phyloP scores from a whole-genome alignment of 2,888 invertebrate genomes.

The Calameuta filiformis region DNA sequence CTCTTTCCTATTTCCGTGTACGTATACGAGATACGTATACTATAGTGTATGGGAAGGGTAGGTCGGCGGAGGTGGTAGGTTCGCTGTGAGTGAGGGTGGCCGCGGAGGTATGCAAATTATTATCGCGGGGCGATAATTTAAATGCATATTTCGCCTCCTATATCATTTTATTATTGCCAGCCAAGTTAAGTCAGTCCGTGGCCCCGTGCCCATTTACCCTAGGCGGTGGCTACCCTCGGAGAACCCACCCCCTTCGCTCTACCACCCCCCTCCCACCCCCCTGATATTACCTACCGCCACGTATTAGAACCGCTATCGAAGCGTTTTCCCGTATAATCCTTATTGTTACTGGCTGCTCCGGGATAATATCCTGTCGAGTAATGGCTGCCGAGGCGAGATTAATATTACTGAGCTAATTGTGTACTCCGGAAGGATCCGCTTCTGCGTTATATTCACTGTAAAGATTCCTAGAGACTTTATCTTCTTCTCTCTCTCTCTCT shows the following conservation, averaged over 20 bases:
- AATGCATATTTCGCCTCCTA: conserved; percentile 67
- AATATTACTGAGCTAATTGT: conserved; percentile 55
- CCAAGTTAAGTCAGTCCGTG: conserved; percentile 58
- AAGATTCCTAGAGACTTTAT: neutral
- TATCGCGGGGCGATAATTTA: conserved; percentile 67
- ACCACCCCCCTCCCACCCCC: neutral
- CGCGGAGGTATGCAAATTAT: conserved; percentile 65
- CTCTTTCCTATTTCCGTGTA: neutral
- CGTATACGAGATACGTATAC: neutral
- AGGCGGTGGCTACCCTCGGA: conserved; percentile 19
- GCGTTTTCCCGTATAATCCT: conserved; percentile 58
- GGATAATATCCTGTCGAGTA: conserved; percentile 56
- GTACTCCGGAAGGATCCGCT: conserved; percentile 1
- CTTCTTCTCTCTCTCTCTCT: neutral
- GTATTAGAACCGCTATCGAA: conserved; percentile 60
- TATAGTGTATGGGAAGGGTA: neutral
- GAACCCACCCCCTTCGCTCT: neutral
- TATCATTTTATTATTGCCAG: conserved; percentile 67
- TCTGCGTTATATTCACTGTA: neutral
- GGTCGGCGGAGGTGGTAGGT: conserved; percentile 28
- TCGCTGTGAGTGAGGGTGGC: conserved; percentile 24
- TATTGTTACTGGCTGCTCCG: conserved; percentile 55
- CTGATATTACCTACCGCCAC: neutral
- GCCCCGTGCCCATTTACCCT: conserved; percentile 49
- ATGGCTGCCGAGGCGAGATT: conserved; percentile 49